phyloP scores from a whole-genome alignment of 1,140 invertebrate genomes.

The Coptotermes formosanus region DNA sequence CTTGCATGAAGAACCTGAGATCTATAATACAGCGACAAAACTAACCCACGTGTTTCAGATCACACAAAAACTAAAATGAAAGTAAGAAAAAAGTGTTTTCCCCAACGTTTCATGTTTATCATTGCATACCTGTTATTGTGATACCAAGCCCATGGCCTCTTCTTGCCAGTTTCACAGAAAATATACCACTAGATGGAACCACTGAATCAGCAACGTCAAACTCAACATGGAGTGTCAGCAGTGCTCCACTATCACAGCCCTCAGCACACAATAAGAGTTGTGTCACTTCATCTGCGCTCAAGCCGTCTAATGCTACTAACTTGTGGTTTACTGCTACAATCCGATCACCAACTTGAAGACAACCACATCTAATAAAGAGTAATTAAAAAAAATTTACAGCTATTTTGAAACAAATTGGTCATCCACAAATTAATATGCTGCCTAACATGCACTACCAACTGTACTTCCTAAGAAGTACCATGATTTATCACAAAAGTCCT shows the following conservation, averaged over 20 bases:
- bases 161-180: conserved; percentile 84
- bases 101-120: no score
- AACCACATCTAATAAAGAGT: conserved; percentile 56
- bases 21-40: no score
- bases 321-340: conserved; percentile 77
- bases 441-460: no score
- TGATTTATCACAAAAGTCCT: no score
- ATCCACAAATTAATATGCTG: no score
- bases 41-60: no score
- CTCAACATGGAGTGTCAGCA: conserved; percentile 69
- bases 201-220: conserved; percentile 93
- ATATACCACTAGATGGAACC: conserved; percentile 84
- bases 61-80: no score
- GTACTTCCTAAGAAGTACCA: no score
- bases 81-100: no score
- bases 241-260: conserved; percentile 29
- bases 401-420: no score
- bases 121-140: conserved; percentile 70
- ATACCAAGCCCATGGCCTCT: conserved; percentile 76
- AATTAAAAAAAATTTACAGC: no score
- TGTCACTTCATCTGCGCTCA: conserved; percentile 52
- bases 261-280: conserved; percentile 44
- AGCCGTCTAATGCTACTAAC: conserved; percentile 45
- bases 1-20: no score
- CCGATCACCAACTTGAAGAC: conserved; percentile 78